phyloP scores from a whole-genome alignment of 2,888 invertebrate genomes.

The Amitus sp. region DNA sequence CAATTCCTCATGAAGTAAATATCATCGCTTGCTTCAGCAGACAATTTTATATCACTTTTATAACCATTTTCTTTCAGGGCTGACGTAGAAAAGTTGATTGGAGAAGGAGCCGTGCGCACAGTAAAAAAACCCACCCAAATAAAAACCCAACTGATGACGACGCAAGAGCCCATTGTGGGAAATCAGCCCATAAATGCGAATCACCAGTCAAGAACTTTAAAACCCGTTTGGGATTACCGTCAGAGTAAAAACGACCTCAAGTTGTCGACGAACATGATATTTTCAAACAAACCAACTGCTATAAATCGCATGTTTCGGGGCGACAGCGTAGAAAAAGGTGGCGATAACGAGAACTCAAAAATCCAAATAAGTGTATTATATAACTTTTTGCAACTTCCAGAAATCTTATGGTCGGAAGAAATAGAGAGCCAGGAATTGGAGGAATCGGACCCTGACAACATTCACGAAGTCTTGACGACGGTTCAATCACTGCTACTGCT shows the following conservation, averaged over 20 bases:
- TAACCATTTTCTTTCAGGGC: constrained; percentile 43
- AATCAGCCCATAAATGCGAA: constrained; percentile 15
- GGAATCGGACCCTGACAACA: constrained; percentile 43
- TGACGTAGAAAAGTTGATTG: constrained; percentile 62
- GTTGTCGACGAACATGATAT: too few species aligned
- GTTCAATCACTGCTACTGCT: constrained; percentile 59
- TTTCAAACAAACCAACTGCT: not conserved
- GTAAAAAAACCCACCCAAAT: constrained; percentile 60
- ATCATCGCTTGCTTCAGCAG: too few species aligned
- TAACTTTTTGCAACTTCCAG: too few species aligned
- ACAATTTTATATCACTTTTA: not conserved
- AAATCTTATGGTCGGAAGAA: not conserved
- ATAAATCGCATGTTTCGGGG: too few species aligned
- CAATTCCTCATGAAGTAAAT: constrained; percentile 62
- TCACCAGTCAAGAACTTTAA: constrained; percentile 17
- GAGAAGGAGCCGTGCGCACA: constrained; percentile 62
- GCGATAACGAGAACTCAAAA: too few species aligned
- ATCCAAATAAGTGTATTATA: too few species aligned
- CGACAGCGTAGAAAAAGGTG: too few species aligned
- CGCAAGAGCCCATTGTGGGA: constrained; percentile 14
- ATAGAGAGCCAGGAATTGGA: constrained; percentile 25
- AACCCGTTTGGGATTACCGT: constrained; percentile 14
- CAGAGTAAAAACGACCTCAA: constrained; percentile 8
- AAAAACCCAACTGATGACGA: constrained; percentile 50
- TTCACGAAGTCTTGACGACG: constrained; percentile 56